Evolutionary conservation across 2,797 vertebrate species (phyloP).

Genomic region (Semotilus atromaculatus): DNA sequence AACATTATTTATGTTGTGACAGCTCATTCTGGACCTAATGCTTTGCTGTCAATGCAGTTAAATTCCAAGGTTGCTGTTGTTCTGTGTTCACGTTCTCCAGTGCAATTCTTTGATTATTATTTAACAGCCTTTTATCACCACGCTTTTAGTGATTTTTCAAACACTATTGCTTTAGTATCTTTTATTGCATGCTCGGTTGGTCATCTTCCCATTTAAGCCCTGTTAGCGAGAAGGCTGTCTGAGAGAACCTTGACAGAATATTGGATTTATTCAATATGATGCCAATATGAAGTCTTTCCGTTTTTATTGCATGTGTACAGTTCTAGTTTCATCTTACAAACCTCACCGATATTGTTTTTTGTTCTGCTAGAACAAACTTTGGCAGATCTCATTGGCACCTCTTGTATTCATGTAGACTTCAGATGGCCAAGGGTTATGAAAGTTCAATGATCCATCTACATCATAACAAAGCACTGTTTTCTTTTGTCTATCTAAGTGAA

Average conservation of each 20-base stretch:
- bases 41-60: constrained; percentile 10
- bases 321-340: constrained; percentile 30
- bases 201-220: not conserved
- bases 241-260: constrained; percentile 25
- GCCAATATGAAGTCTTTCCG: constrained; percentile 24
- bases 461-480: constrained; percentile 14
- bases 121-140: constrained; percentile 17
- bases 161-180: constrained; percentile 15
- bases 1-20: constrained; percentile 40
- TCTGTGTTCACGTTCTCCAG: constrained; percentile 3
- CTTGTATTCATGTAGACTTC: constrained; percentile 36
- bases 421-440: constrained; percentile 18
- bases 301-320: constrained; percentile 31
- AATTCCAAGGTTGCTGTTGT: not conserved
- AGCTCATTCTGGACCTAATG: not conserved
- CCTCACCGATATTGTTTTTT: constrained; percentile 57
- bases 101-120: constrained; percentile 16
- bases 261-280: constrained; percentile 42
- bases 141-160: constrained; percentile 1
- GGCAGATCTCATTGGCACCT: constrained; percentile 54
- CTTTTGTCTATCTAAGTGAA: not conserved
- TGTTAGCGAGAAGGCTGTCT: constrained; percentile 4
- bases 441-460: constrained; percentile 48
- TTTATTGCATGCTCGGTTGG: constrained; percentile 11
- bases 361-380: constrained; percentile 59